Evolutionary conservation across 1,140 invertebrate species (phyloP).

Genomic region (Theocolax elegans): DNA sequence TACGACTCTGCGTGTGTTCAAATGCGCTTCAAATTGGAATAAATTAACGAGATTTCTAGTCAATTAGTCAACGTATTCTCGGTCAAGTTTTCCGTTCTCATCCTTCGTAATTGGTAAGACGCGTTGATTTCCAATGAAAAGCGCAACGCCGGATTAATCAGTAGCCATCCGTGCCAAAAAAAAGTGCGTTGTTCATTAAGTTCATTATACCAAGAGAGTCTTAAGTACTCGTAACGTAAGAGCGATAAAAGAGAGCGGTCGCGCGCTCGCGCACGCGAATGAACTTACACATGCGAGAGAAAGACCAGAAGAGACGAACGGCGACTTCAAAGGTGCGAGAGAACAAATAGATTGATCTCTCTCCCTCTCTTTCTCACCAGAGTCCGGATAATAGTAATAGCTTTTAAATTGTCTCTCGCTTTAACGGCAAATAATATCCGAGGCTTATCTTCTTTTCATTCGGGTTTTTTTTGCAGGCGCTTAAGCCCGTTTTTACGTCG

Average conservation of each 20-base stretch:
- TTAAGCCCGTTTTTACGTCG: slow-evolving; percentile 5
- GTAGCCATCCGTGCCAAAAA: not conserved
- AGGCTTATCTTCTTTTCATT: slow-evolving; percentile 44
- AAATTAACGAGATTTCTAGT: slow-evolving; percentile 13
- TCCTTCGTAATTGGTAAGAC: not conserved
- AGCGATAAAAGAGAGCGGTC: not conserved
- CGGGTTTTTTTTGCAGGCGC: slow-evolving; percentile 43
- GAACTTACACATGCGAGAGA: not conserved
- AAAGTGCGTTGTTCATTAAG: slow-evolving; percentile 9
- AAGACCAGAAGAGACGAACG: not conserved
- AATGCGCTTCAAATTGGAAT: slow-evolving; percentile 10
- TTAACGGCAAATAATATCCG: slow-evolving; percentile 60
- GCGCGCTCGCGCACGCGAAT: not conserved
- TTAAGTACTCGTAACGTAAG: not conserved
- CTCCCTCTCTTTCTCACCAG: slow-evolving; percentile 31
- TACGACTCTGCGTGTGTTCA: slow-evolving; percentile 2
- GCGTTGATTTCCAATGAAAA: slow-evolving; percentile 4
- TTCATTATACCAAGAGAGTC: not conserved
- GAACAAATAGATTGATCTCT: not conserved
- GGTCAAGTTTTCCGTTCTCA: slow-evolving; percentile 3
- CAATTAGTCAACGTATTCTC: slow-evolving; percentile 16
- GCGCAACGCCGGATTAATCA: slow-evolving; percentile 4
- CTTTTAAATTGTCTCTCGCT: slow-evolving; percentile 62
- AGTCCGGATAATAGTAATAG: slow-evolving; percentile 63
- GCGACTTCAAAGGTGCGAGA: slow-evolving; percentile 36